Evolutionary conservation across 2,113 vertebrate genomes (phyloP), one percentile per base, ranked within the genome.

Genomic region (Alligator mississippiensis): DNA sequence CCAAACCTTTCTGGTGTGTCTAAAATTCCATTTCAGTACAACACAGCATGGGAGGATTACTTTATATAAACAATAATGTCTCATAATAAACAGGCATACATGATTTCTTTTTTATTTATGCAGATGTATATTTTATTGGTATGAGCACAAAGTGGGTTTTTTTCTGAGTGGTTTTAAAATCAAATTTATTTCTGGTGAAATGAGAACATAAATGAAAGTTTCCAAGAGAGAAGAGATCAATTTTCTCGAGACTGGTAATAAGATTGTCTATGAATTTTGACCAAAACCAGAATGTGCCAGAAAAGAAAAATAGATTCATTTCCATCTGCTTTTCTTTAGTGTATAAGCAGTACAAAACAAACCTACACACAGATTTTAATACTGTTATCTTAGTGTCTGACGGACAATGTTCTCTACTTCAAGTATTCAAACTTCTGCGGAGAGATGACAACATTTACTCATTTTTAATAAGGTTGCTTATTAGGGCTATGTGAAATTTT

Each of bases 151-250:
- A 8, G 19, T 81, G 47, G 47, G 60, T 96, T 82, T 10, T 72
- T 21, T 80, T 93, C 57, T 34, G 38, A 84, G 55, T 89, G 47
- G 38, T 28, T 93, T 85, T 78, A 93, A 90, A 96, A 77, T 81
- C 60, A 57, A 58, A 76, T 82, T 58, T 75, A 77, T 92, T 90
- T 94, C 61, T 21, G 4, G 28, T 47, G 18, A 47, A 92, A 79
- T 88, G 47, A 75, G n/a, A 58, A 58, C 24, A 70, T 85, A 90
- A 88, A 77, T 38, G 27, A 77, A 93, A 87, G 14, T 58, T 88
- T 90, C 24, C n/a, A 82, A 61, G 57, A 63, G 77, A 28, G 61
- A 84, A 70, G 94, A 28, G 7, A 85, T 38, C 68, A 18, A 4
- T 76, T 13, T 80, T 80, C 14, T 93, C 84, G 80, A 3, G 3